Conservation (phyloP, 2,888 invertebrate genomes). For the Seira ritae region DNA sequence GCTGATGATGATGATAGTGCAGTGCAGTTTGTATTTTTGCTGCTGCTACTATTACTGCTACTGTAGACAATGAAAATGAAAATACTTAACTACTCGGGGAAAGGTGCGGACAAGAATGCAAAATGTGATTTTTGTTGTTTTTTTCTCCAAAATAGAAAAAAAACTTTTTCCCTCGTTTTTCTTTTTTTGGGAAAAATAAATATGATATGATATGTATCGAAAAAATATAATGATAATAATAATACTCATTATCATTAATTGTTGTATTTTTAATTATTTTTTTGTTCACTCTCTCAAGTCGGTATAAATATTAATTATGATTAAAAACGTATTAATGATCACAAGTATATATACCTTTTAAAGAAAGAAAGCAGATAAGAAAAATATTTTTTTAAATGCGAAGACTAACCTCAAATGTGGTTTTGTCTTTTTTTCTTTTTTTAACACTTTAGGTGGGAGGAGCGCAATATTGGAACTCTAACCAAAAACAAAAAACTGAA, state of each 20-base stretch:
- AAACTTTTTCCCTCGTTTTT: neutral
- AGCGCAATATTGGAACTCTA: conserved; percentile 73
- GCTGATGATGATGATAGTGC: neutral
- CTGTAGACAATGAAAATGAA: too few species aligned
- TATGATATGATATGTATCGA: too few species aligned
- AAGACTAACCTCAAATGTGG: conserved; percentile 73
- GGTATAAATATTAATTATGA: conserved; percentile 42
- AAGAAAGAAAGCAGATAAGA: conserved; percentile 56
- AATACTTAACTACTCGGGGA: conserved; percentile 61
- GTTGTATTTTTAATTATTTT: conserved; percentile 30
- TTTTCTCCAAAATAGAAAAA: neutral
- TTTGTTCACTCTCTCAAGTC: conserved; percentile 33
- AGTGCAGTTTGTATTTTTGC: too few species aligned
- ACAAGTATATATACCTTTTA: conserved; percentile 34
- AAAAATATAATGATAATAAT: conserved; percentile 16
- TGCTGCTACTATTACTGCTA: too few species aligned
- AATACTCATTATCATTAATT: conserved; percentile 55
- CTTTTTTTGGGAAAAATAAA: neutral
- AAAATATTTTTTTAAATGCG: conserved; percentile 50
- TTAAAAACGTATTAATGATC: conserved; percentile 30
- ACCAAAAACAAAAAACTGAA: conserved; percentile 70
- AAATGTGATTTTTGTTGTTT: neutral
- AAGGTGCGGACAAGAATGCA: conserved; percentile 40
- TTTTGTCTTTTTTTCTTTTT: conserved; percentile 72
- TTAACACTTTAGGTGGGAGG: conserved; percentile 74